Base-by-base conservation (phyloP, 2,113 vertebrate species). In the Actinemys pallida region DNA sequence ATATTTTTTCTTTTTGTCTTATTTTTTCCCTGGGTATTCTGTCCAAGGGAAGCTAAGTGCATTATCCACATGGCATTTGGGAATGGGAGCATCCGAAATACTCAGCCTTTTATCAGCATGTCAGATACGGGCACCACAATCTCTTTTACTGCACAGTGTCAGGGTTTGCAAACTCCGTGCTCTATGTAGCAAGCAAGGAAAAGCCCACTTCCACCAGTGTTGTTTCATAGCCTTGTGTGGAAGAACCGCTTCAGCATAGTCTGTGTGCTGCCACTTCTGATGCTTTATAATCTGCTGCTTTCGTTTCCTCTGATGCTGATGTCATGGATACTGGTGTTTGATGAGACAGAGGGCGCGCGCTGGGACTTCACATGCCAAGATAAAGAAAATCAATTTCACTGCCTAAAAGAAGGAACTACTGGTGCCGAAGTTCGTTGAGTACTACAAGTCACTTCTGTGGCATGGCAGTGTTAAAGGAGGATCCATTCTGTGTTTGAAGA, bases 61-160 rank as follows among this genome's bases (percentile, higher is more conserved):
- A 84, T 95, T 84, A 83, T 93, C 86, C 90, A 69, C 93, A 53
- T 89, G 57, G 47, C 85, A 83, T 87, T 76, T 20, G 42, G 22
- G 29, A 96, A 92, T 92, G 94, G 85, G 86, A 81, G 17, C 59
- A 47, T 96, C 88, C 86, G 56, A 72, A 88, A 57, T 93, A 69
- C 65, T 20, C 35, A 95, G 49, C 27, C 12, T 97, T 95, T 94
- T 87, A 90, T 86, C 45, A n/a, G 1, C 83, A 8, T 42, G 22
- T 80, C 35, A 94, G 86, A 35, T n/a, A 82, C 8, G 81, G 85
- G 45, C 83, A 86, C 50, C 87, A 49, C 75, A 65, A 53, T 54
- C 97, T 88, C 57, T 62, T 83, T 93, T 96, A 62, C 75, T 87
- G 0, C 1, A 0, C 27, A 29, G 29, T 52, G 72, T 42, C 45